These are phyloP conservation scores for Lasioglossum malachurum DNA, from an alignment of 2,888 invertebrate species.

Conservation along the genomic window DNA sequence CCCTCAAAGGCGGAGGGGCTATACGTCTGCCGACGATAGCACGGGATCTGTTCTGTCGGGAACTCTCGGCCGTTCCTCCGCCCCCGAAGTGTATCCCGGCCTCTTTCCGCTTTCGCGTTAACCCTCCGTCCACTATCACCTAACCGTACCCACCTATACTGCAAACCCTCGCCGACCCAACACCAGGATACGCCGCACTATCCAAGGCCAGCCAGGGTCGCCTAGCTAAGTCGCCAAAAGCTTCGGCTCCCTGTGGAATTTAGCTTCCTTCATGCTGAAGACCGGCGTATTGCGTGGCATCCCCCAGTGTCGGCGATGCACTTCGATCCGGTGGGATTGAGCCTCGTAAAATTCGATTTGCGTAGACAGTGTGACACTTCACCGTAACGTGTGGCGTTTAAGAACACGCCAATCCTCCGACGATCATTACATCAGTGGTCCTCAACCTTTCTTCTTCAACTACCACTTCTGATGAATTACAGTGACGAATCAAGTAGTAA, in stretches of 20 bases:
- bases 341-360: conserved; percentile 74
- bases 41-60: conserved; percentile 57
- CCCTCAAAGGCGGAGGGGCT: conserved; percentile 58
- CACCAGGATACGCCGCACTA: conserved; percentile 26
- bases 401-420: conserved; percentile 9
- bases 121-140: conserved; percentile 36
- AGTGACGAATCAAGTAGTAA: neutral
- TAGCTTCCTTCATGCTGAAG: conserved; percentile 68
- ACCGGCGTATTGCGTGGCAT: conserved; percentile 70
- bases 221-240: conserved; percentile 72
- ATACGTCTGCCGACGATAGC: conserved; percentile 55
- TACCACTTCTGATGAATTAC: neutral
- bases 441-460: neutral
- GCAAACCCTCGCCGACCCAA: conserved; percentile 30
- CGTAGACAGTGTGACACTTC: conserved; percentile 60
- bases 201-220: conserved; percentile 64
- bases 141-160: conserved; percentile 24
- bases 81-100: conserved; percentile 45
- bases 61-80: conserved; percentile 43
- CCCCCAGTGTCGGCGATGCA: conserved; percentile 68
- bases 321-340: conserved; percentile 70
- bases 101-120: conserved; percentile 42
- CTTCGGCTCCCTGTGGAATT: conserved; percentile 71
- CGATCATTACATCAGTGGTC: neutral
- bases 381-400: conserved; percentile 48